phyloP scores from a whole-genome alignment of 2,888 invertebrate species.

The Acrobasis suavella region DNA sequence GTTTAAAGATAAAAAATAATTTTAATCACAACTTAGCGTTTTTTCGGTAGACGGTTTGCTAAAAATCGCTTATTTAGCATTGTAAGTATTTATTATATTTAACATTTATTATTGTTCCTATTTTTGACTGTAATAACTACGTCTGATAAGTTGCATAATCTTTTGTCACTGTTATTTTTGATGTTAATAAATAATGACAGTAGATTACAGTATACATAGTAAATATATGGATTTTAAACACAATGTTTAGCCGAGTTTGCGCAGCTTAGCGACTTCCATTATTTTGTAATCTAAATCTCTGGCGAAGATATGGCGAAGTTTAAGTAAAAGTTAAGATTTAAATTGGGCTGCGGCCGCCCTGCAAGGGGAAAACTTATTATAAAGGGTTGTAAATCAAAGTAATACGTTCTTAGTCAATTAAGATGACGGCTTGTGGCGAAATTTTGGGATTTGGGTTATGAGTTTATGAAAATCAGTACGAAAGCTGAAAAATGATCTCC shows the following conservation, averaged over 20 bases:
- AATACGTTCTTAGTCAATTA: slow-evolving; percentile 70
- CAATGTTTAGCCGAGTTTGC: slow-evolving; percentile 1
- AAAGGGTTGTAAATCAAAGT: slow-evolving; percentile 73
- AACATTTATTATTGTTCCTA: too few species aligned
- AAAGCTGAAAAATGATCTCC: not conserved
- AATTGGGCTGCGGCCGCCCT: slow-evolving; percentile 61
- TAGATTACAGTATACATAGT: too few species aligned
- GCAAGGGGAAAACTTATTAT: slow-evolving; percentile 61
- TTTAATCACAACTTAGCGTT: too few species aligned
- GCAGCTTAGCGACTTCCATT: slow-evolving; percentile 50
- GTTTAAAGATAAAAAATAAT: too few species aligned
- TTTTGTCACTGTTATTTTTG: too few species aligned
- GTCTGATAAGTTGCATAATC: too few species aligned
- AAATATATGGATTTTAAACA: too few species aligned
- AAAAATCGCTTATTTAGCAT: too few species aligned
- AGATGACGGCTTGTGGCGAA: slow-evolving; percentile 42
- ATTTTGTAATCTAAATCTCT: slow-evolving; percentile 62
- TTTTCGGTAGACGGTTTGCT: too few species aligned
- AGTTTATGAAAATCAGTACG: not conserved
- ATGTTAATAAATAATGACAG: too few species aligned
- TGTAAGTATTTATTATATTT: too few species aligned
- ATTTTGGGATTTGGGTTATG: slow-evolving; percentile 28
- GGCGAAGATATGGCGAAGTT: slow-evolving; percentile 67
- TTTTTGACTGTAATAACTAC: too few species aligned
- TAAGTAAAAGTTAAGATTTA: slow-evolving; percentile 70